Evolutionary conservation across 2,888 invertebrate genomes (phyloP), one percentile per base, ranked within the genome.

Genomic region (Drosophila siamana): DNA sequence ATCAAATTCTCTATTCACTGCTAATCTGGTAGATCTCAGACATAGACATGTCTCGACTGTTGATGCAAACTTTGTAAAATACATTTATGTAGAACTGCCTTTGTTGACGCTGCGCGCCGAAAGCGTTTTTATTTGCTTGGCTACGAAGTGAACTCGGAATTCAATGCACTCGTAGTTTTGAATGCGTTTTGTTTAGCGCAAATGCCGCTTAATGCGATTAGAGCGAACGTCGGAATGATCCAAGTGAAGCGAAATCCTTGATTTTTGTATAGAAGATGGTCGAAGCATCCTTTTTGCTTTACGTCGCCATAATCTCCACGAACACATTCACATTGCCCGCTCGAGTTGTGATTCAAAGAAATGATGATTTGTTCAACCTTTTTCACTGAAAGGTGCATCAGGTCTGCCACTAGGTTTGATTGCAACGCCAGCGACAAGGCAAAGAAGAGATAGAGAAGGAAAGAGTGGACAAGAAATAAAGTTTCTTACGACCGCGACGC

Each of bases 401-500:
- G 33, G 30, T 33, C 30, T 33, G 30, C 19, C 30, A n/a, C 30
- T 30, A 30, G 9, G 30, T 33, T 33, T 33, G 30, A 33, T 33
- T 33, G 30, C 30, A 33, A n/a, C 30, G 30, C 4, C 30, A 4
- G 11, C 4, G 33, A n/a, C 33, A 33, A 11, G 5, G 1, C 33
- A 33, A 33, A 33, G 33, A n/a, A n/a, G n/a, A 30, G 11, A 30
- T 3, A 3, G 33, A 11, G n/a, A n/a, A n/a, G n/a, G 33, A 11
- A 5, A 33, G 33, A 33, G 28, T 28, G 28, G 28, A 4, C 33
- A 33, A n/a, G n/a, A 33, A 33, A 33, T 33, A 33, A 33, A 33
- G 40, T 40, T 40, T 33, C 33, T 33, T 33, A n/a, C 33, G 33
- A 33, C 33, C 33, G 33, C 33, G 33, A 33, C 33, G 33, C 33